A percentile compares a stretch with the other conserved stretches of the same genome.
Conservation (phyloP, 92 coral and sea anemone genomes). For the Anthopleura xanthogrammica region DNA sequence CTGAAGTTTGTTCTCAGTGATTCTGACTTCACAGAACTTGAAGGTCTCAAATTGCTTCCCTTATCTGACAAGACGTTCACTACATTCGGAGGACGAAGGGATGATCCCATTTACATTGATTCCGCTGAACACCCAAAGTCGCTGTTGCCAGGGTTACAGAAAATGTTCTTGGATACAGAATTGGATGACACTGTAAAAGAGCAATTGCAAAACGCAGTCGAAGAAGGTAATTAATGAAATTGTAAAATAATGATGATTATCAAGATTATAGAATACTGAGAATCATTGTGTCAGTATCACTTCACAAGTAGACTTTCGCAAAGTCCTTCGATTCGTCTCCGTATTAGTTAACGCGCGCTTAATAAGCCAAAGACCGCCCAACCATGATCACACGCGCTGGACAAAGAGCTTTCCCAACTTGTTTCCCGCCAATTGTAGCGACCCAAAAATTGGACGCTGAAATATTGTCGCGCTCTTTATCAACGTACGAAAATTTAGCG, state of each 20-base stretch:
- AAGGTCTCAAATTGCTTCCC: slow-evolving; percentile 67
- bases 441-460: not conserved
- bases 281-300: too few species aligned
- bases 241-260: not conserved
- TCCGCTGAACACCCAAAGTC: slow-evolving; percentile 54
- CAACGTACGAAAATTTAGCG: too few species aligned
- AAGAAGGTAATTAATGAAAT: slow-evolving; percentile 22
- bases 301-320: too few species aligned
- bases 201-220: slow-evolving; percentile 40
- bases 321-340: too few species aligned
- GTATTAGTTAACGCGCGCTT: too few species aligned
- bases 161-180: slow-evolving; percentile 48
- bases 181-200: slow-evolving; percentile 25
- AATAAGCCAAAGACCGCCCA: too few species aligned
- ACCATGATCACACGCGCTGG: not conserved
- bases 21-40: slow-evolving; percentile 29
- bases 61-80: slow-evolving; percentile 47
- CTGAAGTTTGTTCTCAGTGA: slow-evolving; percentile 67
- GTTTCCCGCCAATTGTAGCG: not conserved
- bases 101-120: slow-evolving; percentile 45
- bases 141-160: slow-evolving; percentile 64
- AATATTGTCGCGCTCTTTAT: not conserved
- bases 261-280: too few species aligned
- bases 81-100: slow-evolving; percentile 20
- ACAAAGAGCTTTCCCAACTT: not conserved